Evolutionary conservation across 1,140 invertebrate species (phyloP).

Genomic region (Teleopsis dalmanni): DNA sequence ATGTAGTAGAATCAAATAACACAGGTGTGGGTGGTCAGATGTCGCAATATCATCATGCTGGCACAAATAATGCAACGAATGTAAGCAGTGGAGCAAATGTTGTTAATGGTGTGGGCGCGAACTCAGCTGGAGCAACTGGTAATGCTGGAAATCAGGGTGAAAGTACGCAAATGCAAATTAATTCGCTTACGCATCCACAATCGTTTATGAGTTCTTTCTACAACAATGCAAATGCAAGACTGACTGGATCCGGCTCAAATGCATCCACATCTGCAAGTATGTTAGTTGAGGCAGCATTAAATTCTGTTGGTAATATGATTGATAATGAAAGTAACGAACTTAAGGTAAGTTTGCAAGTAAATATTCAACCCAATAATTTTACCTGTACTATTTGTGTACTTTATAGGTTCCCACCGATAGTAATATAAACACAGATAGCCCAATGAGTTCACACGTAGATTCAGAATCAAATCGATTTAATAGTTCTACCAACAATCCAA

Average conservation of each 20-base stretch:
- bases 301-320: conserved; percentile 44
- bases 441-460: conserved; percentile 37
- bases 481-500: conserved; percentile 16
- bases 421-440: conserved; percentile 39
- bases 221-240: conserved; percentile 37
- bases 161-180: conserved; percentile 37
- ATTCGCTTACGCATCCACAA: conserved; percentile 34
- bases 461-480: conserved; percentile 30
- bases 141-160: conserved; percentile 9
- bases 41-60: conserved; percentile 30
- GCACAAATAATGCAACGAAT: conserved; percentile 7
- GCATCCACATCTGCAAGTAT: conserved; percentile 41
- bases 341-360: conserved; percentile 19
- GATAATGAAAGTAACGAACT: conserved; percentile 40
- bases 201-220: conserved; percentile 44
- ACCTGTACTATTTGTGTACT: background rate
- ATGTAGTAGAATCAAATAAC: conserved; percentile 42
- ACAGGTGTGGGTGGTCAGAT: conserved; percentile 31
- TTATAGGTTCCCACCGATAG: conserved; percentile 36
- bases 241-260: conserved; percentile 23
- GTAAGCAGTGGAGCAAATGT: conserved; percentile 10
- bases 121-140: conserved; percentile 6
- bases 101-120: conserved; percentile 10
- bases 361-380: background rate
- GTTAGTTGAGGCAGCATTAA: conserved; percentile 42